These are phyloP conservation scores for Aphrocallistes beatrix DNA, from an alignment of 37 sponge, comb jelly and placozoan species.

Conservation along the genomic window DNA sequence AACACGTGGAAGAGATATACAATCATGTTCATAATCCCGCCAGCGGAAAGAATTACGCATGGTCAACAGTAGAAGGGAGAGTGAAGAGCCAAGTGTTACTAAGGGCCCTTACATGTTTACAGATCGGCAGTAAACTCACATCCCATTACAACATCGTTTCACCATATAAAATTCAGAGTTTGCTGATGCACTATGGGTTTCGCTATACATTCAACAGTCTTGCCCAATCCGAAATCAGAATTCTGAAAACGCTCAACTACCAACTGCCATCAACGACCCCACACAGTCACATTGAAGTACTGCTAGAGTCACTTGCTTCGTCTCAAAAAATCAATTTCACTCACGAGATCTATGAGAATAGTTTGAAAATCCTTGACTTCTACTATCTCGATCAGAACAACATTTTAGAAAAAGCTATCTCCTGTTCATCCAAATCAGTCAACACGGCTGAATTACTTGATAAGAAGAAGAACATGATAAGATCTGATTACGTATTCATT, in stretches of 20 bases:
- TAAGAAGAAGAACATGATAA: slow-evolving; percentile 16
- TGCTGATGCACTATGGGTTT: slow-evolving; percentile 45
- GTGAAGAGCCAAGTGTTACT: slow-evolving; percentile 59
- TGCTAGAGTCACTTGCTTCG: slow-evolving; percentile 44
- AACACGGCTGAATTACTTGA: neutral
- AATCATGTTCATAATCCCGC: slow-evolving; percentile 40
- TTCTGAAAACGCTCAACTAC: slow-evolving; percentile 57
- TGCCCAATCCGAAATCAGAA: slow-evolving; percentile 73
- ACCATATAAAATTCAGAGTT: slow-evolving; percentile 22
- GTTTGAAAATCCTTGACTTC: slow-evolving; percentile 21
- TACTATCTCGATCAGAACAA: slow-evolving; percentile 6
- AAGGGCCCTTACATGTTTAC: slow-evolving; percentile 60
- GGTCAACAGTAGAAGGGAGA: slow-evolving; percentile 58
- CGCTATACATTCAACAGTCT: slow-evolving; percentile 58
- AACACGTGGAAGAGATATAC: slow-evolving; percentile 49
- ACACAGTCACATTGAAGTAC: slow-evolving; percentile 42
- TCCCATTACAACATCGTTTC: slow-evolving; percentile 61
- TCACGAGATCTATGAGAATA: neutral
- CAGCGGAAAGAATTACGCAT: slow-evolving; percentile 30
- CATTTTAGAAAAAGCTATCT: slow-evolving; percentile 1
- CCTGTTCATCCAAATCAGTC: neutral
- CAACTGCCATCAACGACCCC: slow-evolving; percentile 44
- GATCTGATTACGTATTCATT: slow-evolving; percentile 34
- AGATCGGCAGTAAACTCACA: slow-evolving; percentile 69
- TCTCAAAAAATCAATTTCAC: neutral